Evolutionary conservation across 2,888 invertebrate genomes (phyloP), one percentile per base, ranked within the genome.

Genomic region (Sinelater perroti): DNA sequence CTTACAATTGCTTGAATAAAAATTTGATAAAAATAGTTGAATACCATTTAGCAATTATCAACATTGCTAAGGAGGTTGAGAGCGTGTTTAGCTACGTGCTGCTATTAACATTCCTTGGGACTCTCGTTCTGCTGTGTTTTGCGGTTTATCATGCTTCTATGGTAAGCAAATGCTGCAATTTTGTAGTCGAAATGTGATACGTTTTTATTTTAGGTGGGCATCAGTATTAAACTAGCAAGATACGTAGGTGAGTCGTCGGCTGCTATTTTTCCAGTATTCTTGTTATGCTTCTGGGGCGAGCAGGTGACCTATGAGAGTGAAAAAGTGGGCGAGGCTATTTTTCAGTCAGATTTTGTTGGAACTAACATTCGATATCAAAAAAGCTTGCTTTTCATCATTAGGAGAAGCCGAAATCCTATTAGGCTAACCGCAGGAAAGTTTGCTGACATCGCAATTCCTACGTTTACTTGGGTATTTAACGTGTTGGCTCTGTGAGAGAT

Each of bases 21-120:
- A 8, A 6, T 17, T 11, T 31, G 11, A 33, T 14, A 14, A 11
- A 18, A 2, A 7, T 3, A n/a, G n/a, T 46, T 5, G 10, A 31
- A 5, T 63, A 63, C 33, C 63, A 63, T 42, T 50, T 53, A 21
- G 49, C 57, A 2, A 56, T 63, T 21, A 42, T 50, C 7, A 35
- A 61, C n/a, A 36, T 61, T 38, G 53, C 59, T 2, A 33, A 46
- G 20, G 31, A 53, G 26, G 42, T 63, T 2, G 63, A 63, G 44
- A 24, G 24, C n/a, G 11, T 42, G 1, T 18, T 38, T n/a, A 51
- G 31, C 33, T n/a, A 30, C 6, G 18, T 51, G n/a, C n/a, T 51
- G 3, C 24, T 51, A 8, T 13, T 42, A 13, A 17, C 21, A 1
- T 50, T 38, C 16, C 40, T 11, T 13, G 50, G 16, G 31, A 36